Base-by-base conservation (phyloP, 2,888 invertebrate genomes). In the Dendrolimus houi region DNA sequence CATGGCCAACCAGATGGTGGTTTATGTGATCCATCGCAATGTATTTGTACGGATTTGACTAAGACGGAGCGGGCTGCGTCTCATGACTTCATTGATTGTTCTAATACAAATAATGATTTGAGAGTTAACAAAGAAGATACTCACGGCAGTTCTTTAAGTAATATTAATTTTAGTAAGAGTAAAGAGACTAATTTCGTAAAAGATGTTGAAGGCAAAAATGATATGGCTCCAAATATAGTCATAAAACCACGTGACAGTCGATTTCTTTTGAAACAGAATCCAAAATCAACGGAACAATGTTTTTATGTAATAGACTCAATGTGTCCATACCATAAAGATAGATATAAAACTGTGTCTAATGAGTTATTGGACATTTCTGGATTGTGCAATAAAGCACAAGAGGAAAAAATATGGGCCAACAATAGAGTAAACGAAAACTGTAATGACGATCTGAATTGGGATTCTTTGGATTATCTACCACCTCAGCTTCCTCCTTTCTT, bases 401-500 rank as follows among this genome's bases (percentile, higher is more conserved):
- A 55, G 17, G 55, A 53, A 12, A 57, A 29, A 3, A 29, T 29
- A 6, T 29, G 29, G 29, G 3, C 29, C 29, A 29, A 29, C 29
- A 29, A 29, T 29, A 29, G 0, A 47, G 12, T 47, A 8, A 47
- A 8, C 2, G 47, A 47, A 47, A 47, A 47, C 9, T 47, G 47
- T 17, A 10, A 57, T 17, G 56, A 57, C 7, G 13, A 8, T 53
- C 52, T 52, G 40, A 57, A 62, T 58, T 76, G 73, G 74, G 74
- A 83, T 65, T 76, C 81, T 9, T 66, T 85, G 52, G 67, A 72
- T 17, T 75, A 62, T 62, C 64, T 86, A 55, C 82, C 83, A 2
- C 84, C 77, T 0, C 87, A 86, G 60, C 65, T 87, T 41, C 87
- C 87, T 8, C 57, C 64, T 9, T 86, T 86, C 67, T 68, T 85